These are phyloP conservation scores for Hirtodrosophila histrioides DNA, from an alignment of 2,888 invertebrate genomes.

Conservation along the genomic window DNA sequence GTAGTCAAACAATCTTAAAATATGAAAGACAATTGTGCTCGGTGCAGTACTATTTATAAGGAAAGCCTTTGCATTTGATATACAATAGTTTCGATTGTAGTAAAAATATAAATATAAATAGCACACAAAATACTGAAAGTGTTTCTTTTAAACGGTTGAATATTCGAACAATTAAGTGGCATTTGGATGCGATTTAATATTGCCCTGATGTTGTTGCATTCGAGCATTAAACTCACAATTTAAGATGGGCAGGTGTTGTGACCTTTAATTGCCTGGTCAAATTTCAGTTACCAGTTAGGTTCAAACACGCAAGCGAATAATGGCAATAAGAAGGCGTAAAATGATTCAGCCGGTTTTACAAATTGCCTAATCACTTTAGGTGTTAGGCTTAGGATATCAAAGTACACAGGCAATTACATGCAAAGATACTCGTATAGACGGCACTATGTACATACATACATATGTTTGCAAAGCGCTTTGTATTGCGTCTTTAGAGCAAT, in stretches of 20 bases:
- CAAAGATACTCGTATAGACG: background rate
- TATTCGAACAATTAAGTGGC: no score
- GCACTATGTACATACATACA: background rate
- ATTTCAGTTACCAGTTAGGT: constrained; percentile 38
- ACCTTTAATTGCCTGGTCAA: constrained; percentile 44
- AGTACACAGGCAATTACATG: constrained; percentile 45
- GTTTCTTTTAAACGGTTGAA: no score
- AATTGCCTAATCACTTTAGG: constrained; percentile 60
- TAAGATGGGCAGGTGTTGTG: constrained; percentile 10
- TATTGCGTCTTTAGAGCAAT: background rate
- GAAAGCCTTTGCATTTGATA: no score
- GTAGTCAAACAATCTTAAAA: no score
- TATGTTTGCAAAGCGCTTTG: background rate
- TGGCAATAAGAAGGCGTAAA: constrained; percentile 54
- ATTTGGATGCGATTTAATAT: constrained; percentile 4
- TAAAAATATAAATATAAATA: no score
- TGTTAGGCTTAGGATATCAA: constrained; percentile 49
- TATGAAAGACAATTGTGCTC: no score
- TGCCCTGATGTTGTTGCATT: no score
- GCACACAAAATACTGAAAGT: no score
- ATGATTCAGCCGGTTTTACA: constrained; percentile 49
- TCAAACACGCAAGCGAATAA: constrained; percentile 56
- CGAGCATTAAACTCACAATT: background rate
- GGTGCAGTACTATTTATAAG: no score
- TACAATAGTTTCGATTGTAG: no score